Percentiles rank a stretch among this genome's conserved stretches.
Conservation (phyloP, 2,888 invertebrate species). For the Baronia brevicornis region DNA sequence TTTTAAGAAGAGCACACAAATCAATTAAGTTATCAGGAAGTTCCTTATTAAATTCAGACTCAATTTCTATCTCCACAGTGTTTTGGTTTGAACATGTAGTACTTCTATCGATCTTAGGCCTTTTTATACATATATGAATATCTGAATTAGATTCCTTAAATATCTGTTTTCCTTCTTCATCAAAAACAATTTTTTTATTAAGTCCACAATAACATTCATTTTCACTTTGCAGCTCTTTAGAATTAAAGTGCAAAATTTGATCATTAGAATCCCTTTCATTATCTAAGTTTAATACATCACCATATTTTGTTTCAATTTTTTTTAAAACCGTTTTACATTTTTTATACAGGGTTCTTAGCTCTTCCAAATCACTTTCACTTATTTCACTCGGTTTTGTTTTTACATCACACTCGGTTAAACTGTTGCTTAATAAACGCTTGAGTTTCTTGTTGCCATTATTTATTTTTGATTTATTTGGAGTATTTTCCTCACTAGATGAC, state of each 20-base stretch:
- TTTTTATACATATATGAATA: conserved; percentile 47
- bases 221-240: conserved; percentile 10
- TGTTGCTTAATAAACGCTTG: conserved; percentile 9
- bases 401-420: conserved; percentile 4
- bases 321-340: conserved; percentile 50
- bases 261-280: conserved; percentile 17
- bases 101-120: conserved; percentile 16
- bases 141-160: conserved; percentile 24
- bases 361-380: conserved; percentile 41
- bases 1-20: conserved; percentile 35
- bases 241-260: no score
- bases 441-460: no score
- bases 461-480: neutral
- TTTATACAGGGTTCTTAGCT: conserved; percentile 44
- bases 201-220: conserved; percentile 39
- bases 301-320: conserved; percentile 58
- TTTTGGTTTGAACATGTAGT: conserved; percentile 13
- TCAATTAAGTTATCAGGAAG: conserved; percentile 42
- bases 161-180: conserved; percentile 49
- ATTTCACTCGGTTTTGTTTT: conserved; percentile 22
- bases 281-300: conserved; percentile 43
- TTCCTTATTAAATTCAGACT: conserved; percentile 26
- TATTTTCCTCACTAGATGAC: no score
- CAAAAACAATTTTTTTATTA: conserved; percentile 55
- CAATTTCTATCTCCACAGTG: conserved; percentile 34